Percentiles rank a stretch among this genome's conserved stretches.
phyloP scores from a whole-genome alignment of 2,113 vertebrate species.

The Cryptotis parvus region DNA sequence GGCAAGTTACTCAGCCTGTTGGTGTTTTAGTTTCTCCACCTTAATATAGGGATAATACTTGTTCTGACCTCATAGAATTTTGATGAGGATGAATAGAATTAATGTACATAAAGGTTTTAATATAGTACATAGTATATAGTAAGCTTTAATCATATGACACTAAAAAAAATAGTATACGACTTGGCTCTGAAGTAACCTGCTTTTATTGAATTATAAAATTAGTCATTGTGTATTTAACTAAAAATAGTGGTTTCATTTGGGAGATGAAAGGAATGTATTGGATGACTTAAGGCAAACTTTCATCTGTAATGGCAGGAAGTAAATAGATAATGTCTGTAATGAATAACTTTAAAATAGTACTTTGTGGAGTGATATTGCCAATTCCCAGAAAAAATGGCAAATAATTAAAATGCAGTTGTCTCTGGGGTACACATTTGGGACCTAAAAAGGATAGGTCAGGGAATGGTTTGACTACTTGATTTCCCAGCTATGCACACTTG shows the following conservation, averaged over 20 bases:
- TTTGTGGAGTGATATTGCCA: background rate
- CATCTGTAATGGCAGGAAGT: slow-evolving; percentile 57
- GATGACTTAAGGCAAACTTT: slow-evolving; percentile 52
- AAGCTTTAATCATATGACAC: slow-evolving; percentile 60
- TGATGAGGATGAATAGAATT: slow-evolving; percentile 51
- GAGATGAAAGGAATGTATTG: background rate
- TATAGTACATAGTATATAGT: slow-evolving; percentile 37
- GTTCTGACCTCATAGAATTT: background rate
- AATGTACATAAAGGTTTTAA: slow-evolving; percentile 32
- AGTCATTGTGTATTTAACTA: slow-evolving; percentile 41
- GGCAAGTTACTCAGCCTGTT: background rate
- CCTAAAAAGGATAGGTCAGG: background rate
- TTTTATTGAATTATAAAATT: slow-evolving; percentile 56
- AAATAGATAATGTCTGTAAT: slow-evolving; percentile 69
- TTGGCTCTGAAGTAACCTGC: slow-evolving; percentile 38
- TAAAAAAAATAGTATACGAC: slow-evolving; percentile 46
- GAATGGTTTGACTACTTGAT: slow-evolving; percentile 39
- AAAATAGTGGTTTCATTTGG: background rate
- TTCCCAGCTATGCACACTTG: slow-evolving; percentile 39
- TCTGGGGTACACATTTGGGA: background rate
- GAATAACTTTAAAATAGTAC: slow-evolving; percentile 65
- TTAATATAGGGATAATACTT: slow-evolving; percentile 32
- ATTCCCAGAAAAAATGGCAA: slow-evolving; percentile 61
- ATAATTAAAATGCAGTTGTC: slow-evolving; percentile 45
- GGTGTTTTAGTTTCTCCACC: background rate